phyloP scores from a whole-genome alignment of 2,113 vertebrate genomes.

The Hypomesus transpacificus region DNA sequence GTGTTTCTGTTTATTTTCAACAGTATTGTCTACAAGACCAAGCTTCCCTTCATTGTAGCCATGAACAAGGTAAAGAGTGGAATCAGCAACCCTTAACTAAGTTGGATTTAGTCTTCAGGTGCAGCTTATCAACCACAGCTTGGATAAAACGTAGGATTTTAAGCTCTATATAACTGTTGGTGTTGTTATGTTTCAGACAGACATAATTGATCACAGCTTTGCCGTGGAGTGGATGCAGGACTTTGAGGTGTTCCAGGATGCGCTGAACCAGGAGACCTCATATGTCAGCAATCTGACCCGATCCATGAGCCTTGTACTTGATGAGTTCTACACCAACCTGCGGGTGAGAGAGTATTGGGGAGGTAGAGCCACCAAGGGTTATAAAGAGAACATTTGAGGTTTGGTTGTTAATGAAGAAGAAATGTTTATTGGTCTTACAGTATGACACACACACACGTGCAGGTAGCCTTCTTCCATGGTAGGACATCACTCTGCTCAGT shows the following conservation, averaged over 20 bases:
- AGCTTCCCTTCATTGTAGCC: conserved; percentile 91
- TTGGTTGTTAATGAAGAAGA: too few species aligned
- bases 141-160: too few species aligned
- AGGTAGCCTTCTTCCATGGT: neutral
- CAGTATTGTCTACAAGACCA: conserved; percentile 98
- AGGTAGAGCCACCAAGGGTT: too few species aligned
- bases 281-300: conserved; percentile 94
- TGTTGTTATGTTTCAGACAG: conserved; percentile 72
- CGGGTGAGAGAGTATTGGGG: conserved; percentile 66
- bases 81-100: neutral
- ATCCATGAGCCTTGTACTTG: conserved; percentile 96
- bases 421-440: too few species aligned
- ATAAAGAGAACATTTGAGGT: neutral
- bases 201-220: conserved; percentile 95
- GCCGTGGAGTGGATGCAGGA: conserved; percentile 99
- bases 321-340: conserved; percentile 90
- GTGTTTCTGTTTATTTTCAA: conserved; percentile 17
- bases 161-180: neutral
- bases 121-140: too few species aligned
- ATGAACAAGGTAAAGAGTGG: conserved; percentile 91
- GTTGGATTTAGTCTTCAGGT: too few species aligned
- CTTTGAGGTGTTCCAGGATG: conserved; percentile 95
- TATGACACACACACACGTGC: too few species aligned
- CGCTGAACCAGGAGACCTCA: conserved; percentile 90
- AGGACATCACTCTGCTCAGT: neutral